Evolutionary conservation across 1,140 invertebrate species (phyloP).

Genomic region (Ruditapes philippinarum): DNA sequence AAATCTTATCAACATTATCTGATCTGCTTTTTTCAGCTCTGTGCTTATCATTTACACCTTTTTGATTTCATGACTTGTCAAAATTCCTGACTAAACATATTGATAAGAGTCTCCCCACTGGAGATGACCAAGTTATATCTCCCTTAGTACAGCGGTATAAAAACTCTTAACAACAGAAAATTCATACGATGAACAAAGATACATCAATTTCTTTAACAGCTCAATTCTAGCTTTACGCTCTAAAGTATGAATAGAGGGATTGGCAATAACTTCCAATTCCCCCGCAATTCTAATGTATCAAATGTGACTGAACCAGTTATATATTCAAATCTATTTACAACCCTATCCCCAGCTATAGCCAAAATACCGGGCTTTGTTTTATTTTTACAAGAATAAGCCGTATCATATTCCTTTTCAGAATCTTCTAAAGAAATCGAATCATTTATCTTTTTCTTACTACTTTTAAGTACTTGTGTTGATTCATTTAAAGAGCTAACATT

Average conservation of each 20-base stretch:
- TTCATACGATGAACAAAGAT: neutral
- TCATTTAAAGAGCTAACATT: too few species aligned
- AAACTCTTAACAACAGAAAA: neutral
- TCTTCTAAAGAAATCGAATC: too few species aligned
- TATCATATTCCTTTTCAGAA: too few species aligned
- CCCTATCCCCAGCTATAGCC: neutral
- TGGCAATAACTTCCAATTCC: neutral
- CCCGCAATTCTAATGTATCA: too few species aligned
- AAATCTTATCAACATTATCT: neutral
- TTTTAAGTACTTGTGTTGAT: too few species aligned
- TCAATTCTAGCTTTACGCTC: neutral
- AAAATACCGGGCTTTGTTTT: neutral
- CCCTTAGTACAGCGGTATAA: constrained; percentile 3
- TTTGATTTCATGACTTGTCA: neutral
- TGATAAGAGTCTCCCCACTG: neutral
- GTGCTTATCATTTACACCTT: neutral
- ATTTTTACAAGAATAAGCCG: too few species aligned
- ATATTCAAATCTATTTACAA: neutral
- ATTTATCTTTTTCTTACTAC: too few species aligned
- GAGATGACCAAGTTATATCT: neutral
- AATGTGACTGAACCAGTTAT: neutral
- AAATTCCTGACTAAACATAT: neutral
- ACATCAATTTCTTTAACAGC: neutral
- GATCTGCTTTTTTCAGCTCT: neutral
- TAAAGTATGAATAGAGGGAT: neutral